Conservation (phyloP, 2,888 invertebrate genomes). For the Digitonthophagus gazella region DNA sequence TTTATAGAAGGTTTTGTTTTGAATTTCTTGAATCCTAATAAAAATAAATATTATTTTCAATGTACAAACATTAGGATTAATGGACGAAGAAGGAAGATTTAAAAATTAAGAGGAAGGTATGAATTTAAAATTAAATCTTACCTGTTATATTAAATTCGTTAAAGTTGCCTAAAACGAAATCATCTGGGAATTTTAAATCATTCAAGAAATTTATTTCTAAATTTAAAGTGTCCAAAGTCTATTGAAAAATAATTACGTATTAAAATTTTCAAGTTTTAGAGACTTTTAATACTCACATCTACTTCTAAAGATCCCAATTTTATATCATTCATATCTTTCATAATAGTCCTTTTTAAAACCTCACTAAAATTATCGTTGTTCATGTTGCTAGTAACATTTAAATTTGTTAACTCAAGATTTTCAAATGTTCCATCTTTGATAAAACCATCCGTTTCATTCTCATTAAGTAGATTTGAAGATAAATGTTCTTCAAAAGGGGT, state of each 20-base stretch:
- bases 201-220: conserved; percentile 51
- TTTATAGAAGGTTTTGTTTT: conserved; percentile 44
- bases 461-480: no score
- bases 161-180: conserved; percentile 51
- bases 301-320: neutral
- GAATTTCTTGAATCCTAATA: conserved; percentile 54
- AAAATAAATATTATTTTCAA: conserved; percentile 13
- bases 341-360: neutral
- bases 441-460: neutral
- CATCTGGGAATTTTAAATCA: conserved; percentile 54
- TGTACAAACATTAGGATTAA: neutral
- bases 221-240: conserved; percentile 46
- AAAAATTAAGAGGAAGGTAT: no score
- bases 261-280: no score
- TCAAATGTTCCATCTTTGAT: neutral
- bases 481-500: no score
- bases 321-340: neutral
- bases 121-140: conserved; percentile 26
- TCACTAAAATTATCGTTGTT: neutral
- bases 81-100: conserved; percentile 10
- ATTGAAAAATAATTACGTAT: conserved; percentile 47
- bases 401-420: neutral
- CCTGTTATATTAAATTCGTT: conserved; percentile 48
- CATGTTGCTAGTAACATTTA: neutral
- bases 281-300: neutral